Evolutionary conservation across 2,113 vertebrate species (phyloP).

Genomic region (Melospiza georgiana): DNA sequence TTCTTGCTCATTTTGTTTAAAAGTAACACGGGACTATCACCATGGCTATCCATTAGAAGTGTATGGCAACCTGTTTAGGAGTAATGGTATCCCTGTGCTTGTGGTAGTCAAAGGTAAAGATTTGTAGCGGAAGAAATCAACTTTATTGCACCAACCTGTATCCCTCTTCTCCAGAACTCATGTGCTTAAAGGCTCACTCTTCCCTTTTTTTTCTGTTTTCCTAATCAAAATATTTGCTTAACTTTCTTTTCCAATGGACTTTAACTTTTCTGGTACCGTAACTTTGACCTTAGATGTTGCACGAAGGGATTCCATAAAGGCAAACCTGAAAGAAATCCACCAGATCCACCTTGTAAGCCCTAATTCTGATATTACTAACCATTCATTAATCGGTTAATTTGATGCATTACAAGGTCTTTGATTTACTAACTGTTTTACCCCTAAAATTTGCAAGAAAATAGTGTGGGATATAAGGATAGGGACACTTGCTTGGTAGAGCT

Average conservation of each 20-base stretch:
- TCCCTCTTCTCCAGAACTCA: neutral
- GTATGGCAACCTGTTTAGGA: neutral
- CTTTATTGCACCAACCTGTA: neutral
- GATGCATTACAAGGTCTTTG: rapidly evolving
- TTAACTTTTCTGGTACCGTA: neutral
- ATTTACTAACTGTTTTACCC: neutral
- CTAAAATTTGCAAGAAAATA: neutral
- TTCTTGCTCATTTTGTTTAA: neutral
- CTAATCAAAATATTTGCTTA: neutral
- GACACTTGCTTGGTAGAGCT: neutral
- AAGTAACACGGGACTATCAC: neutral
- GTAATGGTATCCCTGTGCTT: neutral
- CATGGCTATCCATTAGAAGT: neutral
- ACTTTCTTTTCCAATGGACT: neutral
- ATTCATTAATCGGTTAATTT: neutral
- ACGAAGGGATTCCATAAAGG: neutral
- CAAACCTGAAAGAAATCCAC: neutral
- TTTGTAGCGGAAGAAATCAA: neutral
- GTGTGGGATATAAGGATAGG: rapidly evolving
- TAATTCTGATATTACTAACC: neutral
- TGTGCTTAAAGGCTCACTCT: neutral
- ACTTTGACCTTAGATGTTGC: neutral
- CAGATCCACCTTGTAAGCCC: rapidly evolving
- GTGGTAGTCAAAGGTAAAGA: neutral
- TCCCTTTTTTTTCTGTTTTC: neutral